Base-by-base conservation (phyloP, 2,888 invertebrate genomes). In the Macrophya annulata region DNA sequence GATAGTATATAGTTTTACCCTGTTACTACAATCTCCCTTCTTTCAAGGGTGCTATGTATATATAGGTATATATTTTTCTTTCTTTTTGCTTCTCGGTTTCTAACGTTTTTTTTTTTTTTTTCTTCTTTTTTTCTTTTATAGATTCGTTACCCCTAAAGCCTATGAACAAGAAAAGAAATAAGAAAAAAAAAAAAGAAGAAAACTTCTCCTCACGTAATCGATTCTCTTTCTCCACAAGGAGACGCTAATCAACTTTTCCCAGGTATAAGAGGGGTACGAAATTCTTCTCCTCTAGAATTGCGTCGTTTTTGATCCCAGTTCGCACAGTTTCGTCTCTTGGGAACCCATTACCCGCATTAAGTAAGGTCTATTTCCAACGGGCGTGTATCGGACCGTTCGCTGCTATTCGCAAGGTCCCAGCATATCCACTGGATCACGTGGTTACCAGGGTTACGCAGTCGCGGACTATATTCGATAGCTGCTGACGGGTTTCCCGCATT, bases 341-440 rank as follows among this genome's bases (percentile, higher is more conserved):
- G 62, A 81, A 62, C 62, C 79, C 40, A 81, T 59, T 81, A 59
- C 79, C 79, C 79, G 59, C 79, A 81, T 81, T 81, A 81, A 81
- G 79, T 62, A 21, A 62, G 81, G 81, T 81, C 81, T 81, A 62
- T 81, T 81, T 77, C 81, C 40, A 62, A 81, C 12, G 43, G 59
- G 62, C 81, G 79, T 79, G 79, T 79, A 79, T 79, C 79, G 79
- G 79, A 40, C 79, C 62, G 81, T 59, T 81, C 77, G 12, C 17
- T 21, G 59, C 31, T 21, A 81, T 62, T 62, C 81, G 59, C 51
- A 12, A 31, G 77, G n/a, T 81, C 43, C 43, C 51, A 31, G 51
- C 15, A 77, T 77, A 77, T 77, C 55, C 55, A n/a, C 51, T 15
- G 51, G 31, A 77, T 77, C 77, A 77, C 77, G 48, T 43, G 77